phyloP scores from a whole-genome alignment of 1,140 invertebrate genomes.

The Calycopis cecrops region DNA sequence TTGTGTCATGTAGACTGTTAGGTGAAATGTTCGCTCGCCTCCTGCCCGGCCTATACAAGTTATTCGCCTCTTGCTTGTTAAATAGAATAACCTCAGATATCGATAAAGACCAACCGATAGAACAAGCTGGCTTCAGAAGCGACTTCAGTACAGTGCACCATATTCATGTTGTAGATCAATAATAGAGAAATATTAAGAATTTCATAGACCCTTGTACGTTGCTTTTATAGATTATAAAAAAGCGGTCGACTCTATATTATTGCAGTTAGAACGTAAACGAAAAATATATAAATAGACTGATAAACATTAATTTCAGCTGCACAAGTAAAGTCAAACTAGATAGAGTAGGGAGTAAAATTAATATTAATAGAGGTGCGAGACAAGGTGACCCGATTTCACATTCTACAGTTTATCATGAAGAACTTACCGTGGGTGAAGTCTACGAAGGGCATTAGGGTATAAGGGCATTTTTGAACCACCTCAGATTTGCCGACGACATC shows the following conservation, averaged over 20 bases:
- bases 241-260: not conserved
- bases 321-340: conserved; percentile 24
- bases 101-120: not conserved
- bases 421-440: too few relatives aligned
- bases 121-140: not conserved
- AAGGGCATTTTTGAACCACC: too few relatives aligned
- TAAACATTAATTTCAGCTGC: conserved; percentile 20
- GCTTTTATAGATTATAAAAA: not conserved
- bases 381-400: conserved; percentile 24
- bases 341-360: conserved; percentile 16
- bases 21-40: too few relatives aligned
- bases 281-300: conserved; percentile 26
- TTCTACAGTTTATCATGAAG: too few relatives aligned
- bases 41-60: too few relatives aligned
- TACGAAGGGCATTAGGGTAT: too few relatives aligned
- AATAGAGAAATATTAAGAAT: not conserved
- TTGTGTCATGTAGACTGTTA: not conserved
- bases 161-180: not conserved
- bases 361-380: conserved; percentile 24
- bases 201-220: not conserved
- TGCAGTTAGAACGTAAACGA: conserved; percentile 13
- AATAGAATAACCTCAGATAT: not conserved
- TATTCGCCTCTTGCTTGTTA: too few relatives aligned
- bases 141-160: not conserved
- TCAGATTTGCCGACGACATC: too few relatives aligned